Conservation (phyloP, 2,113 vertebrate genomes). For the Micromys minutus region DNA sequence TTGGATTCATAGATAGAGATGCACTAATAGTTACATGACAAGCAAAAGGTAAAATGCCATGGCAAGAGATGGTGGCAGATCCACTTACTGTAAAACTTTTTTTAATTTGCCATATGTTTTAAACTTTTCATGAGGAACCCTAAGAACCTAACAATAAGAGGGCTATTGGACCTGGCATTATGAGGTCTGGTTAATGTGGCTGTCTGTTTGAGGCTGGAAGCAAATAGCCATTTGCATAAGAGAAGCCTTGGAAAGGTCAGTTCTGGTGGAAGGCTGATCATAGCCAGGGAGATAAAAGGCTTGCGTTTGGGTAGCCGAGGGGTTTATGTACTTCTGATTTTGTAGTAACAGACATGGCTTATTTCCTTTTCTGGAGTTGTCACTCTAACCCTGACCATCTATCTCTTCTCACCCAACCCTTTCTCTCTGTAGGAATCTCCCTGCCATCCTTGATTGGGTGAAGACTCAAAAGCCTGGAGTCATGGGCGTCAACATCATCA, state of each 20-base stretch:
- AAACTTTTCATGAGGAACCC: not conserved
- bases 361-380: not conserved
- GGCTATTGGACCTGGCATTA: not conserved
- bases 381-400: not conserved
- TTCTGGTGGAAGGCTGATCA: not conserved
- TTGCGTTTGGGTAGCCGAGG: not conserved
- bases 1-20: not conserved
- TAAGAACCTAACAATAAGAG: not conserved
- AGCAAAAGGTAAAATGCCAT: not conserved
- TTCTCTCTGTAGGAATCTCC: conserved; percentile 90
- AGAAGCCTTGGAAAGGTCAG: not conserved
- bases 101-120: not conserved
- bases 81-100: not conserved
- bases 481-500: conserved; percentile 97
- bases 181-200: not conserved
- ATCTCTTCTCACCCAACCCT: conserved; percentile 18
- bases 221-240: not conserved
- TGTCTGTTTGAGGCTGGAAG: not conserved
- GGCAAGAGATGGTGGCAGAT: not conserved
- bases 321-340: not conserved
- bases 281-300: not conserved
- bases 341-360: not conserved
- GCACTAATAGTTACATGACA: not conserved
- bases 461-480: conserved; percentile 94
- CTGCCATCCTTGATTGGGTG: conserved; percentile 96